Evolutionary conservation across 1,140 invertebrate genomes (phyloP), one percentile per base, ranked within the genome.

Genomic region (Calycopis cecrops): DNA sequence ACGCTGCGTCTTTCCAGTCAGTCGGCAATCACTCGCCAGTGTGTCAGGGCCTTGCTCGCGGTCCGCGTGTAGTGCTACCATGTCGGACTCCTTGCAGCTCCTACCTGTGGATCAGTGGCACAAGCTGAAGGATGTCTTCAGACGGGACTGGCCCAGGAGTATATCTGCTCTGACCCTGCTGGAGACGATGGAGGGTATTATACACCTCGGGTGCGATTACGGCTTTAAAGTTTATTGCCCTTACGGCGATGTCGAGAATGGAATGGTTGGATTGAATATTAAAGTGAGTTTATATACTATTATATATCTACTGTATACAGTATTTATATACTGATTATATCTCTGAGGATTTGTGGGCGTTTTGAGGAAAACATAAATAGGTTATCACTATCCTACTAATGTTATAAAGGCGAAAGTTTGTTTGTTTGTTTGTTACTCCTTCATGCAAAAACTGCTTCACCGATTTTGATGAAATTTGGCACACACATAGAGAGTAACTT

Each of bases 211-310:
- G 18, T 38, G 65, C 12, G 55, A 65, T 35, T 63, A 67, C 37
- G 59, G 61, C 12, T 69, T 71, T 16, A 67, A 63, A 60, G 69
- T 69, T n/a, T 71, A 65, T n/a, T 65, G 64, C 18, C 63, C 69
- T 9, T 69, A 59, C 17, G 66, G 62, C 14, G 55, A 71, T 17
- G 49, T 60, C 4, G 11, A 38, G 0, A 65, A 65, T 55, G 68
- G 71, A 56, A 63, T 71, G 47, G 63, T 71, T 1, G 59, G 58
- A 38, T 21, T 71, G 10, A 71, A 65, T 60, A 52, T 51, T 16
- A 60, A 60, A 49, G 58, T 60, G 50, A 40, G 50, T 52, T 42
- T 37, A 28, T 28, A 28, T 28, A 28, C 21, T 28, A 28, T 28
- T n/a, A n/a, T n/a, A n/a, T n/a, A n/a, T n/a, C n/a, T n/a, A n/a